A percentile compares a stretch with the other conserved stretches of the same genome.
These are phyloP conservation scores for Oligia latruncula DNA, from an alignment of 2,888 invertebrate genomes.

Conservation along the genomic window DNA sequence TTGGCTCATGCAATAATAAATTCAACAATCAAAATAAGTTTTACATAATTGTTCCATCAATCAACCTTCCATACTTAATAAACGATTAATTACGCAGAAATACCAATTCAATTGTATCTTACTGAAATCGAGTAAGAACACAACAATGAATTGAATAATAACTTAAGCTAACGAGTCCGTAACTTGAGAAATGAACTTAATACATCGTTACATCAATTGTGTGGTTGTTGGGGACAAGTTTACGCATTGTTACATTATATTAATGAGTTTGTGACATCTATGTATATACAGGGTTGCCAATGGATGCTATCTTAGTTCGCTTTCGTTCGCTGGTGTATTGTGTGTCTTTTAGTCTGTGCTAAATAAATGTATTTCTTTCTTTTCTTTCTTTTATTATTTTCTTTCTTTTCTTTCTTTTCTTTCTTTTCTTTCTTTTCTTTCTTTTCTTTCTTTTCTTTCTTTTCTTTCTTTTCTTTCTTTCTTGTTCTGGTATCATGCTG, in stretches of 20 bases:
- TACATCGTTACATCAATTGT: constrained; percentile 9
- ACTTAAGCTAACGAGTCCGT: constrained; percentile 9
- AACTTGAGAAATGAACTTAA: constrained; percentile 9
- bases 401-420: too few relatives aligned
- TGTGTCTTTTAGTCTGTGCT: too few relatives aligned
- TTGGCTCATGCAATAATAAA: background rate
- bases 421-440: too few relatives aligned
- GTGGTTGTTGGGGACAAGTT: constrained; percentile 38
- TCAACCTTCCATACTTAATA: background rate
- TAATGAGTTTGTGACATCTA: constrained; percentile 12
- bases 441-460: too few relatives aligned
- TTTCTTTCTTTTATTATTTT: too few relatives aligned
- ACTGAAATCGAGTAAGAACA: constrained; percentile 14
- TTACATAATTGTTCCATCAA: background rate
- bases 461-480: background rate
- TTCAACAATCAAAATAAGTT: background rate
- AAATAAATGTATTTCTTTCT: too few relatives aligned
- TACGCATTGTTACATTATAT: constrained; percentile 37
- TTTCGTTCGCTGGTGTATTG: too few relatives aligned
- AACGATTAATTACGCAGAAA: background rate
- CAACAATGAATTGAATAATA: constrained; percentile 12
- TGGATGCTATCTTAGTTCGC: background rate
- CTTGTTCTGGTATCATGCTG: background rate
- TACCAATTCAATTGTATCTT: background rate
- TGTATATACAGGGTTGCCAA: background rate